Base-by-base conservation (phyloP, 92 coral and sea anemone species). In the Meandrina meandrites region DNA sequence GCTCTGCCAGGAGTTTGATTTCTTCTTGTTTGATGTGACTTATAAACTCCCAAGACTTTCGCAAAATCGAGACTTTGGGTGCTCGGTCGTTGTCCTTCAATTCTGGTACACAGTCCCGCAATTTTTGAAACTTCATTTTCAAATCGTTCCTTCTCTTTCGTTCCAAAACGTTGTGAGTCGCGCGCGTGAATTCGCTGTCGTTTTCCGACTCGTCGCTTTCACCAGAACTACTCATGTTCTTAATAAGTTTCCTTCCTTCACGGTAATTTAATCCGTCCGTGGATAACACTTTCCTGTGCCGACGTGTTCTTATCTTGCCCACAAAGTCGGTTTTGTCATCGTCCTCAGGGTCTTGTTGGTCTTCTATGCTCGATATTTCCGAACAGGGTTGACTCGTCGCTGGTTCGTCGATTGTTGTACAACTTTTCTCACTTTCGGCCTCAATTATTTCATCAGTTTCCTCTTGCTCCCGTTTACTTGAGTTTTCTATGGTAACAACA, bases 31-130 rank as follows among this genome's bases (percentile, higher is more conserved):
- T 96, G 71, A 97, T 78, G 75, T 76, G 93, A 51, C 86, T 83
- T 34, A 97, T 95, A 56, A 90, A 91, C 35, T 93, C 95, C 93
- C 96, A 95, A 4, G 99, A 94, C 88, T 95, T 97, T 73, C 98
- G 90, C 14, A 97, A 91, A 83, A 97, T 95, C 8, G 99, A 93
- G 19, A 97, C 98, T 79, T 97, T 97, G 0, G 99, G 99, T 2
- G 99, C 96, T 70, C 99, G 70, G 17, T 97, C 99, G 81, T 97
- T 97, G 93, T 94, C 99, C 85, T 94, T 90, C 13, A 97, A 66
- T 79, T 97, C 98, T 19, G 99, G 99, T 17, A 97, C 96, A 74
- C 95, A 95, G 88, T 97, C 99, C 27, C 99, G 95, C 11, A 97
- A 98, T 68, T 93, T 92, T 88, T 97, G 99, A 78, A 97, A 97